Evolutionary conservation across 2,113 vertebrate genomes (phyloP), one percentile per base, ranked within the genome.

Genomic region (Gobiocypris rarus): DNA sequence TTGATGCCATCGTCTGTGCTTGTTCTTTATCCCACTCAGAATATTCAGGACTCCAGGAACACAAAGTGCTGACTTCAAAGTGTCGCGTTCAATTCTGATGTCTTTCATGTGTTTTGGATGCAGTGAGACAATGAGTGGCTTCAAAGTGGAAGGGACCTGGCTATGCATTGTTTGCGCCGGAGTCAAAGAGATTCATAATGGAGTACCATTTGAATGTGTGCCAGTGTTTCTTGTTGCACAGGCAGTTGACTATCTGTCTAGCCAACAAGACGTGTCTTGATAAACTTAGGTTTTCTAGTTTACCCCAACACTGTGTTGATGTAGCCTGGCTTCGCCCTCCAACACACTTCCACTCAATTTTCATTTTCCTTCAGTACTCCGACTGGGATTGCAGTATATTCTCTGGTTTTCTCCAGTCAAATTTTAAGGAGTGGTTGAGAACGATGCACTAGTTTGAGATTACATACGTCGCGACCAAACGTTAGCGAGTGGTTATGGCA

Each of bases 11-110:
- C 50, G n/a, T 61, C 26, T 84, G 41, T 22, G 26, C 45, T 52
- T 74, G 22, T 77, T 78, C 24, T 26, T 54, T 31, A 9, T 75
- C 19, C 48, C 70, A 58, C 65, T 84, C 73, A 34, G 78, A 71
- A 82, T 87, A 81, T 84, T 87, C 82, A 67, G 50, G 76, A 63
- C 65, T 34, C 38, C 54, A 26, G 56, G 75, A 31, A 41, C 17
- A 48, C 58, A 65, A 75, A 80, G 75, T 59, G 38, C 71, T 31
- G 84, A 92, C 92, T 92, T 93, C 93, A 94, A 93, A 93, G 92
- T 91, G 87, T 67, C n/a, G 5, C 45, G 83, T 54, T 77, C 79
- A 83, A 77, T 76, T 26, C 63, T 22, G 31, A 22, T 38, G 75
- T 83, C 92, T 94, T 93, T 94, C 91, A 92, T 93, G 88, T 91